Base-by-base conservation (phyloP, 1,140 invertebrate genomes). In the Drosophila subobscura region DNA sequence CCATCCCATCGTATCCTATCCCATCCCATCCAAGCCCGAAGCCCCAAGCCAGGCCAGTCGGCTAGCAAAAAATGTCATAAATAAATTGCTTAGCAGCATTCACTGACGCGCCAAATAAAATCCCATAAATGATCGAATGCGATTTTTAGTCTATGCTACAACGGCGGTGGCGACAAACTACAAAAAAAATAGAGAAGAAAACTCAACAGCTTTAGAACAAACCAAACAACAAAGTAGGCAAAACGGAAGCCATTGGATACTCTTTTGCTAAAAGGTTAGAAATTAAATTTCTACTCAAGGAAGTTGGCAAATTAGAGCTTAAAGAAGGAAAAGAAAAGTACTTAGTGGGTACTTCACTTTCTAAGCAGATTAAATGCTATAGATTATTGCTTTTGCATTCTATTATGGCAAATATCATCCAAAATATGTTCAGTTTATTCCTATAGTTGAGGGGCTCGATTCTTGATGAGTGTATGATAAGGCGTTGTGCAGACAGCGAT, bases 51-150 rank as follows among this genome's bases (percentile, higher is more conserved):
- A 46, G 41, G 60, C 40, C 46, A 61, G 45, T 50, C 70, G 42
- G 80, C 53, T 55, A 81, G 66, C 63, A 90, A 85, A 89, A 90
- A 90, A 90, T 90, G 84, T 89, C 89, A 90, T 90, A 90, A 90
- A 90, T 90, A 90, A 90, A 90, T 90, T 88, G 77, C 77, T 85
- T 79, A 85, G 79, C 85, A 90, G 90, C 89, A 90, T 90, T 90
- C 90, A 83, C 78, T 90, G 89, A 85, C 89, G 84, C 85, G 84
- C 89, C 89, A 90, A 90, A 90, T 90, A 90, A 90, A 90, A 89
- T 83, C 70, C 89, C 84, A 90, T 90, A 90, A 89, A 90, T 86
- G 89, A 90, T 90, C 89, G 89, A 90, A 78, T 85, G 78, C 81
- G 89, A 90, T 90, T 90, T 90, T 86, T 83, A 90, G 88, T 90